A percentile compares a stretch with the other conserved stretches of the same genome.
phyloP scores from a whole-genome alignment of 37 sponge, comb jelly and placozoan genomes.

The Aplysina aerophoba region DNA sequence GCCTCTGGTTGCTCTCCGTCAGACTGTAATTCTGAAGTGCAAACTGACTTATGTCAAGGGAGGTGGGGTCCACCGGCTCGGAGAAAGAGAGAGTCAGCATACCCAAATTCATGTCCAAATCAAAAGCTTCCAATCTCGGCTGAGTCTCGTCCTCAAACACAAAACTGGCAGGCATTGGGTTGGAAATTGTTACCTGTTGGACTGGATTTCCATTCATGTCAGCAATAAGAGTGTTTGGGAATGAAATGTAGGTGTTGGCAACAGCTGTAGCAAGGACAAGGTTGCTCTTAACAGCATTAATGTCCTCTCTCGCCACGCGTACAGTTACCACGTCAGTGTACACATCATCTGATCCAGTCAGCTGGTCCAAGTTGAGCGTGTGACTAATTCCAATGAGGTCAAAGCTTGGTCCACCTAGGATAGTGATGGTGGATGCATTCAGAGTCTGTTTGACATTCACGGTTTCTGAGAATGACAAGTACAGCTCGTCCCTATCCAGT shows the following conservation, averaged over 20 bases:
- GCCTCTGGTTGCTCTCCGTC: neutral
- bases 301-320: slow-evolving; percentile 59
- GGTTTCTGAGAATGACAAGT: slow-evolving; percentile 80
- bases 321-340: slow-evolving; percentile 65
- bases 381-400: slow-evolving; percentile 28
- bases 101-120: slow-evolving; percentile 75
- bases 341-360: slow-evolving; percentile 47
- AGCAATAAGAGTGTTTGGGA: slow-evolving; percentile 37
- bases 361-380: slow-evolving; percentile 33
- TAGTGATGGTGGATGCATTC: slow-evolving; percentile 44
- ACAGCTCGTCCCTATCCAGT: slow-evolving; percentile 62
- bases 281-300: slow-evolving; percentile 77
- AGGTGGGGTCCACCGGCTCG: slow-evolving; percentile 75
- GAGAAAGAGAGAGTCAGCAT: slow-evolving; percentile 68
- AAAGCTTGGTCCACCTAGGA: slow-evolving; percentile 54
- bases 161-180: slow-evolving; percentile 57
- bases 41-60: slow-evolving; percentile 70
- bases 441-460: slow-evolving; percentile 66
- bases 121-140: slow-evolving; percentile 62
- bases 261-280: slow-evolving; percentile 59
- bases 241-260: slow-evolving; percentile 68
- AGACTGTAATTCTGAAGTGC: slow-evolving; percentile 43
- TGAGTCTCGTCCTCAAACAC: slow-evolving; percentile 52
- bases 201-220: slow-evolving; percentile 80
- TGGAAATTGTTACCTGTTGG: slow-evolving; percentile 20